Conservation (phyloP, 2,888 invertebrate species). For the Melanargia galathea region DNA sequence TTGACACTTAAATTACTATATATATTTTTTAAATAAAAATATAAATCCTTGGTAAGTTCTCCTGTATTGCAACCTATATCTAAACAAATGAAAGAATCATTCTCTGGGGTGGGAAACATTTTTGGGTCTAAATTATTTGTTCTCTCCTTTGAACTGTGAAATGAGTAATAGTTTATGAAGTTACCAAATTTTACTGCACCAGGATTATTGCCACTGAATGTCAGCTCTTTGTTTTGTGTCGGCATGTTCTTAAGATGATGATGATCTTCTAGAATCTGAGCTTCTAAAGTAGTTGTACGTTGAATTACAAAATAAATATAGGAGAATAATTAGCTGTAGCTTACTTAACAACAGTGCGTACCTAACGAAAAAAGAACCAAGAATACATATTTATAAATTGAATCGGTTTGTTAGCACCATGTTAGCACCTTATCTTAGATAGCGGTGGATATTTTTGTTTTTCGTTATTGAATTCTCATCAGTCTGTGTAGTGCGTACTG, state of each 20-base stretch:
- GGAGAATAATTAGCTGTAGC: neutral
- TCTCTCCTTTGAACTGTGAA: constrained; percentile 87
- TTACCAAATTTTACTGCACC: constrained; percentile 91
- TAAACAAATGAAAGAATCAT: constrained; percentile 75
- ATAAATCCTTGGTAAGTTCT: constrained; percentile 84
- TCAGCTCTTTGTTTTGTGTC: constrained; percentile 25
- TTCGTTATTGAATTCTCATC: too few relatives aligned
- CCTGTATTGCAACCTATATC: constrained; percentile 92
- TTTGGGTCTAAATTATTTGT: constrained; percentile 79
- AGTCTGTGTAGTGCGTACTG: too few relatives aligned
- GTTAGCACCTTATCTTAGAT: too few relatives aligned
- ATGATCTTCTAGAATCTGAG: neutral
- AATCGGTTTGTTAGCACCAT: too few relatives aligned
- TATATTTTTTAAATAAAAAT: constrained; percentile 72
- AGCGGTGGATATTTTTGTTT: too few relatives aligned
- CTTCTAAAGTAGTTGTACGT: neutral
- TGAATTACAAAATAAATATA: neutral
- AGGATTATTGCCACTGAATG: constrained; percentile 83
- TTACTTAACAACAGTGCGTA: too few relatives aligned
- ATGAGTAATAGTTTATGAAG: constrained; percentile 93
- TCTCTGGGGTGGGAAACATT: constrained; percentile 59
- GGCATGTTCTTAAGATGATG: neutral
- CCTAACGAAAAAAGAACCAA: too few relatives aligned
- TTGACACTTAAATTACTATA: constrained; percentile 59
- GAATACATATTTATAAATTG: too few relatives aligned